Conservation (phyloP, 2,113 vertebrate genomes). For the Prunella himalayana region DNA sequence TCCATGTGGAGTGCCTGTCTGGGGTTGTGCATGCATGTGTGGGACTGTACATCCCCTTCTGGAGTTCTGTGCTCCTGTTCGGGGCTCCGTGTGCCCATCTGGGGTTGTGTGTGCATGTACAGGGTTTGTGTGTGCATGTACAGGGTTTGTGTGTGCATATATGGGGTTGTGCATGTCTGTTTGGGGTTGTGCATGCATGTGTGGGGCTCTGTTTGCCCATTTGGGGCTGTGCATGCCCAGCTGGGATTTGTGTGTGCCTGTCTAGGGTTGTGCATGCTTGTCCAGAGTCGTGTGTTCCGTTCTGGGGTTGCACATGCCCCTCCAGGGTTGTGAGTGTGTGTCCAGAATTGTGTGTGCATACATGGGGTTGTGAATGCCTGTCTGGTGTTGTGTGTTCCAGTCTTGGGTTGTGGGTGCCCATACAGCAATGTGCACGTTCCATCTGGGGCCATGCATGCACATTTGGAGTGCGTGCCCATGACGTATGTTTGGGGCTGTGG, state of each 20-base stretch:
- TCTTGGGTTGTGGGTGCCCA: not conserved
- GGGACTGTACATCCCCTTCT: rapidly evolving
- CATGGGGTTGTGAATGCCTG: not conserved
- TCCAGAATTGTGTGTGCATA: rapidly evolving
- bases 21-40: not conserved
- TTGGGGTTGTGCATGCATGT: rapidly evolving
- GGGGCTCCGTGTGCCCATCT: rapidly evolving
- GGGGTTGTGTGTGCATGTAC: not conserved
- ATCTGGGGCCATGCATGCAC: too few relatives aligned
- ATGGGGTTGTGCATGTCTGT: rapidly evolving
- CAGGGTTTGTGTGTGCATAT: rapidly evolving
- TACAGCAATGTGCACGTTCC: not conserved
- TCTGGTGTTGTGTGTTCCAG: not conserved
- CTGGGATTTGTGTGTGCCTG: not conserved
- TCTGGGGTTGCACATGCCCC: not conserved
- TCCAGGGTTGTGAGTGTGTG: not conserved
- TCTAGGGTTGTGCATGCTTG: not conserved
- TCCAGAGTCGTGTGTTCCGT: not conserved
- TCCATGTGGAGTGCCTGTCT: rapidly evolving
- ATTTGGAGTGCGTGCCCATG: rapidly evolving
- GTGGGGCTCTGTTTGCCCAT: rapidly evolving
- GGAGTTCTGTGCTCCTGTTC: rapidly evolving
- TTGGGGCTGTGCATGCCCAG: rapidly evolving
- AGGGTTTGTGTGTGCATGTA: rapidly evolving
- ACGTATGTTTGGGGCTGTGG: rapidly evolving